Base-by-base conservation (phyloP, 2,113 vertebrate species). In the Nothobranchius furzeri region DNA sequence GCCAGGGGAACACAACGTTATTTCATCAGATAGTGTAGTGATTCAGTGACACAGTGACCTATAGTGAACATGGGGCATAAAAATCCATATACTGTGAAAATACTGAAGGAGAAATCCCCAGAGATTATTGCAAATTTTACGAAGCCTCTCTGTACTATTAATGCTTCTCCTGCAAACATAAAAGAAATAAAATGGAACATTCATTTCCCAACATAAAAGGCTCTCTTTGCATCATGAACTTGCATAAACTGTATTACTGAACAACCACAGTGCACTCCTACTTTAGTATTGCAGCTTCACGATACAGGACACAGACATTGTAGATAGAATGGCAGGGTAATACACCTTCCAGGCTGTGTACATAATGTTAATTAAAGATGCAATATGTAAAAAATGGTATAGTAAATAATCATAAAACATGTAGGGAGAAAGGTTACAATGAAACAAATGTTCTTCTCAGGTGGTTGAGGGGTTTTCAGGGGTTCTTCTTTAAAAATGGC, bases 41-140 rank as follows among this genome's bases (percentile, higher is more conserved):
- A 62, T 61, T 70, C 45, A 67, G 47, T 56, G 58, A 66, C 64
- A 35, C 50, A 54, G 24, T 9, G 20, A 20, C n/a, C 17, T 45
- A 9, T 40, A 40, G 37, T 40, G 37, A 40, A 24, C 30, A 1
- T 6, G 13, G 64, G 54, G 66, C 36, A 60, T 70, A 73, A 64
- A 59, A 24, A 12, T 30, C 42, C 60, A 62, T 63, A 66, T 52
- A 68, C 49, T 68, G 63, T 45, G 60, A 37, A 54, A 43, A 78
- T 64, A 59, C 64, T 53, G 55, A 54, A 77, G 64, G 64, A 76
- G 58, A 68, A 81, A 50, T 84, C 79, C 69, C 79, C 20, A 37
- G 79, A 67, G 79, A 82, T 75, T 13, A 64, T 59, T 78, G 70
- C 56, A 53, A 78, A 57, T 83, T 85, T 55, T 77, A 84, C 52